Conservation (phyloP, 2,113 vertebrate species). For the Pipa parva region DNA sequence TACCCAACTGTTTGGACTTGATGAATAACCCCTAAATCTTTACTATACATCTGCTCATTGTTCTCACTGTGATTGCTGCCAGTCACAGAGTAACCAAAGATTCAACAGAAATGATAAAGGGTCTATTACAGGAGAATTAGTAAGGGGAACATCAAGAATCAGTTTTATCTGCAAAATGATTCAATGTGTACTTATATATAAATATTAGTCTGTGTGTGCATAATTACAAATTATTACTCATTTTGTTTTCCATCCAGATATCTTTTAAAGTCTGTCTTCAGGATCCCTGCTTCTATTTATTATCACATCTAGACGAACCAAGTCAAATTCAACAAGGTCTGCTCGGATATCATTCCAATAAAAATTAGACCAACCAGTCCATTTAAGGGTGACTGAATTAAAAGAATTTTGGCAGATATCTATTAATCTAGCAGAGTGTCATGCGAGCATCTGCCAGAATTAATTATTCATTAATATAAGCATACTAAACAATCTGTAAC, state of each 20-base stretch:
- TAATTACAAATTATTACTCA: no score
- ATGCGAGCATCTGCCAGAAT: constrained; percentile 18
- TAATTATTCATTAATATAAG: constrained; percentile 12
- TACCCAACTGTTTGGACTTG: no score
- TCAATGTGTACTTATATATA: no score
- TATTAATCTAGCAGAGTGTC: not conserved
- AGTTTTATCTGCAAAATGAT: no score
- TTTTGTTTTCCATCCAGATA: not conserved
- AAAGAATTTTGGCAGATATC: constrained; percentile 11
- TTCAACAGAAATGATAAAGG: no score
- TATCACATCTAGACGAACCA: not conserved
- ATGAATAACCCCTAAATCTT: no score
- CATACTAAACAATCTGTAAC: constrained; percentile 1
- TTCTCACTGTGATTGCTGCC: no score
- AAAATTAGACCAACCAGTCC: constrained; percentile 13
- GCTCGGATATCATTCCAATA: constrained; percentile 20
- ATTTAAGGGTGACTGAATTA: constrained; percentile 15
- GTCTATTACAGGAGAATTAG: no score
- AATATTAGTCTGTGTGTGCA: no score
- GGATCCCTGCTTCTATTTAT: not conserved
- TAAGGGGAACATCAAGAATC: no score
- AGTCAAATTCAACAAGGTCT: not conserved
- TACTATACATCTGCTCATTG: no score
- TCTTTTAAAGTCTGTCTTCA: not conserved
- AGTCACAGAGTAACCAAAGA: no score